Percentiles rank a stretch among this genome's conserved stretches.
These are phyloP conservation scores for Tachysurus fulvidraco DNA, from an alignment of 2,113 vertebrate species.

Conservation along the genomic window DNA sequence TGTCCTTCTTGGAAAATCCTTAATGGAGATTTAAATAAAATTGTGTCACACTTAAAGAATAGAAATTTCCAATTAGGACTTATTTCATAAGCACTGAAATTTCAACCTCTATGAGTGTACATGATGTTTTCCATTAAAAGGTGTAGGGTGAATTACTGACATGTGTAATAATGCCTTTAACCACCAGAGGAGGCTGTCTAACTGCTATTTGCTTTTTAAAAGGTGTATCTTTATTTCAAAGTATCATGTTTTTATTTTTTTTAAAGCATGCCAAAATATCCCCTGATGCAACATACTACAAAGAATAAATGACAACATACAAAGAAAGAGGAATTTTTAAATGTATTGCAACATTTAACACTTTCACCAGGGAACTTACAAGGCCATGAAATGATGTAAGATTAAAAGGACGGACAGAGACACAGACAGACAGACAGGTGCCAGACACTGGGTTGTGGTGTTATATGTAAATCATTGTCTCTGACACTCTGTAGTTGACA, in stretches of 20 bases:
- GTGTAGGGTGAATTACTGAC: neutral
- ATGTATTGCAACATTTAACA: neutral
- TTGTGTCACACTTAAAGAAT: neutral
- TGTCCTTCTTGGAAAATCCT: neutral
- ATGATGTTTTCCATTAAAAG: neutral
- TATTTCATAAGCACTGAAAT: neutral
- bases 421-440: neutral
- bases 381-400: neutral
- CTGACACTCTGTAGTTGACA: neutral
- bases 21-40: neutral
- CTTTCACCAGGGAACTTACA: neutral
- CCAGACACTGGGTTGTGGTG: neutral
- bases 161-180: neutral
- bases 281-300: neutral
- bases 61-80: no score
- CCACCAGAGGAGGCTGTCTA: constrained; percentile 36
- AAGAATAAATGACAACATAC: neutral
- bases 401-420: neutral
- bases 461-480: neutral
- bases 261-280: neutral
- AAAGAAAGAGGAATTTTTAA: neutral
- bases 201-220: no score
- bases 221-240: no score
- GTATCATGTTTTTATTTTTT: no score
- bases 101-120: neutral